These are phyloP conservation scores for Exephanes ischioxanthus DNA, from an alignment of 2,888 invertebrate genomes.

Conservation along the genomic window DNA sequence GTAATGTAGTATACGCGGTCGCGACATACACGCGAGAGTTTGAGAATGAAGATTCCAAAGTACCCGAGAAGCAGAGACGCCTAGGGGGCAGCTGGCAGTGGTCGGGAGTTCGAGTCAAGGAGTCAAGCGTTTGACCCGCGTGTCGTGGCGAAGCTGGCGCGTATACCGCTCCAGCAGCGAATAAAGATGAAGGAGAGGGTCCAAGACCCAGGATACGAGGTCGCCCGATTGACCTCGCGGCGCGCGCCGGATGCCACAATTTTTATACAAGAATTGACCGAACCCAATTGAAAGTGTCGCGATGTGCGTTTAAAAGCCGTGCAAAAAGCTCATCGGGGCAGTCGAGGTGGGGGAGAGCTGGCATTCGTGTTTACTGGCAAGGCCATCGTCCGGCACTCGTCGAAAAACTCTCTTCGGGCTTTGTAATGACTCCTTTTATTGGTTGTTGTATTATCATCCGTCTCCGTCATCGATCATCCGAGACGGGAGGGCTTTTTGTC, in stretches of 20 bases:
- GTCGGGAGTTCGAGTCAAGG: conserved; percentile 79
- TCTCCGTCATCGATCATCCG: conserved; percentile 54
- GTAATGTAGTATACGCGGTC: conserved; percentile 42
- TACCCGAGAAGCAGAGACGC: conserved; percentile 53
- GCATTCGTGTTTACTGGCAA: conserved; percentile 27
- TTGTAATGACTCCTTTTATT: neutral
- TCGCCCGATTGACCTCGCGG: conserved; percentile 83
- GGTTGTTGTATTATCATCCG: neutral
- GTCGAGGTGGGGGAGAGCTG: neutral
- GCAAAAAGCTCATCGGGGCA: conserved; percentile 40
- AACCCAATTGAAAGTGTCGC: conserved; percentile 75
- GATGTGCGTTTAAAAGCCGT: conserved; percentile 56
- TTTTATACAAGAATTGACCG: conserved; percentile 81
- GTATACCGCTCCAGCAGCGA: conserved; percentile 54
- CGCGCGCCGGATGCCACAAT: conserved; percentile 84
- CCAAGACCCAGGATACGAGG: conserved; percentile 84
- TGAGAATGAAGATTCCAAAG: conserved; percentile 60
- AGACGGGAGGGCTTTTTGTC: conserved; percentile 38
- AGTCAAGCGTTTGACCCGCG: conserved; percentile 81
- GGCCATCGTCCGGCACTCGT: conserved; percentile 25
- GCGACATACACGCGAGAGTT: conserved; percentile 45
- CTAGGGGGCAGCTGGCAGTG: conserved; percentile 82
- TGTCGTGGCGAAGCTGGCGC: conserved; percentile 67
- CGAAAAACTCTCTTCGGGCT: conserved; percentile 27
- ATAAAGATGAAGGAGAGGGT: conserved; percentile 65